phyloP scores from a whole-genome alignment of 23 tunicate species.

The Corella eumyota region DNA sequence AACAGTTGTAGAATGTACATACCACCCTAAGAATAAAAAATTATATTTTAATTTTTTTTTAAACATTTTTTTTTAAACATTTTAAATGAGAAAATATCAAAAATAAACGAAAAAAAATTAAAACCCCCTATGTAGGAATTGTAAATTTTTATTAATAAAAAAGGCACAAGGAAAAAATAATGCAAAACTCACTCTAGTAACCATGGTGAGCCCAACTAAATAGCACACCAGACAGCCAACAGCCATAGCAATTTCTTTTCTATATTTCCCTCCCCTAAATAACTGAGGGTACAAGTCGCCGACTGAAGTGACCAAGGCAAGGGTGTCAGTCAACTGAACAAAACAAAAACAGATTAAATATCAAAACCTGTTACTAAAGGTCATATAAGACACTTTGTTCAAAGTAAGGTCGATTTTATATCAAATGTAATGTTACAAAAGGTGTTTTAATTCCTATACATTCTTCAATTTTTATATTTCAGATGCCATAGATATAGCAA shows the following conservation, averaged over 20 bases:
- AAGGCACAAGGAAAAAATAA: not conserved
- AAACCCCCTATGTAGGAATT: too few species aligned
- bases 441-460: too few species aligned
- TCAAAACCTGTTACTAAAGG: not conserved
- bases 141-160: not conserved
- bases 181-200: conserved; percentile 39
- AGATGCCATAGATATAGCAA: too few species aligned
- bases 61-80: too few species aligned
- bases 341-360: too few species aligned
- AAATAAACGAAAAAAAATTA: not conserved
- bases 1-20: conserved; percentile 92
- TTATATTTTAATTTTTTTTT: not conserved
- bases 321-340: conserved; percentile 82
- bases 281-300: conserved; percentile 74
- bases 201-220: conserved; percentile 81
- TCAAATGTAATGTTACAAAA: too few species aligned
- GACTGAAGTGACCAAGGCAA: conserved; percentile 82
- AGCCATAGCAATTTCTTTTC: conserved; percentile 73
- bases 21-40: conserved; percentile 66
- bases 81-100: too few species aligned
- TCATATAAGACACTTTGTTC: not conserved
- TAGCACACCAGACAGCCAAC: conserved; percentile 69
- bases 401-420: not conserved
- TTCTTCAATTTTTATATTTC: too few species aligned
- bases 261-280: conserved; percentile 83